A percentile compares a stretch with the other conserved stretches of the same genome.
Evolutionary conservation across 2,113 vertebrate genomes (phyloP).

Genomic region (Mesitornis unicolor): DNA sequence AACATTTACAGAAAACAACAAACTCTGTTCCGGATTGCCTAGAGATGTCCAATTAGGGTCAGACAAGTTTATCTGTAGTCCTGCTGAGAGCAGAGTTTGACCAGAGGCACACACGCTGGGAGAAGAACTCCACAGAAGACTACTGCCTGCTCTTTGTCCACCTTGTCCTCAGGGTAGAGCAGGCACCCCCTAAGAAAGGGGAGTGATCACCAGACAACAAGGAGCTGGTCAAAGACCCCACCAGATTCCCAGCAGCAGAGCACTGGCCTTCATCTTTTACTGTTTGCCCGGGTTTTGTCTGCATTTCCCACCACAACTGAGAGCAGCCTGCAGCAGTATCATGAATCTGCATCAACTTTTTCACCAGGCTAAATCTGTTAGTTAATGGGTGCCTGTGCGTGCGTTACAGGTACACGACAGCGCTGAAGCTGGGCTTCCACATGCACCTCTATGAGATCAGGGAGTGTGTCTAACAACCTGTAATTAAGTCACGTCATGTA

Average conservation of each 20-base stretch:
- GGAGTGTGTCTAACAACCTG: constrained; percentile 86
- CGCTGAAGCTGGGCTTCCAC: constrained; percentile 5
- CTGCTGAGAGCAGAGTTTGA: neutral
- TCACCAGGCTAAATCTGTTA: neutral
- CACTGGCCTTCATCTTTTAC: neutral
- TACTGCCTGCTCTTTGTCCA: neutral
- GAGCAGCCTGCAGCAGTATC: neutral
- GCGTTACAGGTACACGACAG: neutral
- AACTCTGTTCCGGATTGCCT: neutral
- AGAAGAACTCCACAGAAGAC: neutral
- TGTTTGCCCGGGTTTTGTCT: neutral
- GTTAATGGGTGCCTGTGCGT: rapidly evolving
- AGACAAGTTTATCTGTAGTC: neutral
- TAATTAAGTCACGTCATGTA: constrained; percentile 94
- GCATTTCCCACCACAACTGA: neutral
- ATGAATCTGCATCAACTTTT: neutral
- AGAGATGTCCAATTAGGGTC: neutral
- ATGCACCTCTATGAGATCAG: constrained; percentile 69
- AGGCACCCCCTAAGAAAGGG: neutral
- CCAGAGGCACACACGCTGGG: neutral
- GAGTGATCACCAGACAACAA: neutral
- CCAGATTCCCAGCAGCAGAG: neutral
- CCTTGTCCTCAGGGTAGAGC: neutral
- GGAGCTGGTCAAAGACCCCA: neutral
- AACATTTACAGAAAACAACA: neutral